These are phyloP conservation scores for Tetragonula clypearis DNA, from an alignment of 1,140 invertebrate genomes.

Conservation along the genomic window DNA sequence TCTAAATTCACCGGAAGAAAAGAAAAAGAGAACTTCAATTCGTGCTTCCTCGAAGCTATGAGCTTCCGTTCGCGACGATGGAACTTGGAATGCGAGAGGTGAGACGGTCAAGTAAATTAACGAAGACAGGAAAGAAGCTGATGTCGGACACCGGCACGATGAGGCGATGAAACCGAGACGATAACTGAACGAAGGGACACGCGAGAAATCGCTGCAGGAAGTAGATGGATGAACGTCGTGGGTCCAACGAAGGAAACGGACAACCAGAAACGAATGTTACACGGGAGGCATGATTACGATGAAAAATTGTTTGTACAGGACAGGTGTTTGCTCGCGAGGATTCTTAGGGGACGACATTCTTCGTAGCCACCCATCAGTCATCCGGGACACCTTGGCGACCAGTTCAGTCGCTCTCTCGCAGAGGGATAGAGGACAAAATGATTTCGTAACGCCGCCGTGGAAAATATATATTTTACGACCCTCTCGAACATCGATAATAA, in stretches of 20 bases:
- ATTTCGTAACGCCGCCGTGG: conserved; percentile 19
- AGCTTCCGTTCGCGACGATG: background rate
- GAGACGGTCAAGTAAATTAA: background rate
- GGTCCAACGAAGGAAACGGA: conserved; percentile 11
- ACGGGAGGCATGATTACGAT: conserved; percentile 57
- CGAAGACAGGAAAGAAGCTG: background rate
- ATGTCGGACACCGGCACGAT: background rate
- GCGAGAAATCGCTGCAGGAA: background rate
- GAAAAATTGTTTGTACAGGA: conserved; percentile 69
- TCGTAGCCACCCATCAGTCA: conserved; percentile 57
- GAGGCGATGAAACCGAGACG: background rate
- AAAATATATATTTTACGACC: conserved; percentile 1
- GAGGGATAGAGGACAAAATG: conserved; percentile 11
- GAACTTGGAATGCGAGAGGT: background rate
- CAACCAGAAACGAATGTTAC: conserved; percentile 37
- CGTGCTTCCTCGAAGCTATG: background rate
- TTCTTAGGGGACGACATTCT: conserved; percentile 50
- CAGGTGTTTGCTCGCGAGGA: conserved; percentile 65
- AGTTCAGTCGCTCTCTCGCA: conserved; percentile 10
- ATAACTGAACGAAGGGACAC: conserved; percentile 19
- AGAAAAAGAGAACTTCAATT: background rate
- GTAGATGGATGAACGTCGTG: conserved; percentile 33
- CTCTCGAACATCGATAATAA: background rate
- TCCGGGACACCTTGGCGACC: conserved; percentile 52
- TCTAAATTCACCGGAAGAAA: too few species aligned